These are phyloP conservation scores for Pteromalus puparum DNA, from an alignment of 1,140 invertebrate genomes.

Conservation along the genomic window DNA sequence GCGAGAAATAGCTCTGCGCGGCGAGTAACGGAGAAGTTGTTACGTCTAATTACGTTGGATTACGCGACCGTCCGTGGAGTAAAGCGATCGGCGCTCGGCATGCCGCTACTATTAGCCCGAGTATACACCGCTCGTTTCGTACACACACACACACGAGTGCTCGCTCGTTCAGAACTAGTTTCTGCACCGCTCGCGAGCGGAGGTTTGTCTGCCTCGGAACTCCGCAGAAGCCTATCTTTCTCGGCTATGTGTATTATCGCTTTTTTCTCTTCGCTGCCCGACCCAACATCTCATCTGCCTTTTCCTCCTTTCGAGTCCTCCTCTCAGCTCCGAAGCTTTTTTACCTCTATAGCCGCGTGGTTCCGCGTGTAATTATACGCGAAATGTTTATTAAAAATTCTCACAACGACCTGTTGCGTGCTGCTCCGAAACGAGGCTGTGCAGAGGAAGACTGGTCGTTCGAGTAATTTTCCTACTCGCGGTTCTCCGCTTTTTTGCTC, in stretches of 20 bases:
- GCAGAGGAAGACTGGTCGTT: no score
- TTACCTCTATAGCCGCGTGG: background rate
- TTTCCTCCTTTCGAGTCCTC: constrained; percentile 16
- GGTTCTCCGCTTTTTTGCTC: no score
- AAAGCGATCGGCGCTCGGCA: constrained; percentile 4
- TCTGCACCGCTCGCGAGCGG: constrained; percentile 27
- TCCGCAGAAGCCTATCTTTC: constrained; percentile 13
- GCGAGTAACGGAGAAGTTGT: constrained; percentile 53
- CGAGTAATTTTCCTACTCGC: no score
- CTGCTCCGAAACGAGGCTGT: no score
- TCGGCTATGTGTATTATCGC: constrained; percentile 18
- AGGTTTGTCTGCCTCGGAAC: constrained; percentile 32
- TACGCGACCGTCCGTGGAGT: constrained; percentile 46
- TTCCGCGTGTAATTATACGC: background rate
- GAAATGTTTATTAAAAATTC: no score
- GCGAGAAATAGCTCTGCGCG: constrained; percentile 16
- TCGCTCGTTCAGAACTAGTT: constrained; percentile 30
- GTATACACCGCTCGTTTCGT: background rate
- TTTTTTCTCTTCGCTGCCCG: background rate
- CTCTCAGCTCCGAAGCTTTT: constrained; percentile 1
- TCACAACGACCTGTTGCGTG: no score
- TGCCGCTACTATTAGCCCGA: constrained; percentile 23
- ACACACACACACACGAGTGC: background rate
- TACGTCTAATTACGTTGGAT: constrained; percentile 58
- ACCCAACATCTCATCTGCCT: constrained; percentile 19